Percentiles rank a stretch among this genome's conserved stretches.
These are phyloP conservation scores for Clunio marinus DNA, from an alignment of 2,888 invertebrate species.

Conservation along the genomic window DNA sequence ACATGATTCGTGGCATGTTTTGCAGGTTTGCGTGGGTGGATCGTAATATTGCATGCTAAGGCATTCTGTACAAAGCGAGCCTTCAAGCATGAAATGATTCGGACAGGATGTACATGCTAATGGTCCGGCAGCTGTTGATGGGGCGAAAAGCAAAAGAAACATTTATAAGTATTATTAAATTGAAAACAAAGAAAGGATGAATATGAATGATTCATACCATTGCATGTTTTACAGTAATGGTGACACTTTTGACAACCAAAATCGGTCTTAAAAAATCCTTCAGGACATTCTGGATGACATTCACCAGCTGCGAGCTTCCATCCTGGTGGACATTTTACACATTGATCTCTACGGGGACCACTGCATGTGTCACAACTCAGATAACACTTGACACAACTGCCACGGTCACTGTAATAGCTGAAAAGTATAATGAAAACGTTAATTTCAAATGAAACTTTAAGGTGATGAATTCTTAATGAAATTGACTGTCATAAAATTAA, in stretches of 20 bases:
- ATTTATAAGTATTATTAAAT: slow-evolving; percentile 37
- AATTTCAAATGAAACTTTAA: not conserved
- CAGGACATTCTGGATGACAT: slow-evolving; percentile 80
- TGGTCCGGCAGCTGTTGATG: slow-evolving; percentile 62
- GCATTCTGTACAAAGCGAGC: slow-evolving; percentile 72
- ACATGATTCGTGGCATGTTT: slow-evolving; percentile 62
- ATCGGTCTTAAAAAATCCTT: slow-evolving; percentile 77
- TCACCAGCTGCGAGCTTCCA: slow-evolving; percentile 81
- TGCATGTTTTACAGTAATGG: slow-evolving; percentile 81
- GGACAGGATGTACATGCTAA: slow-evolving; percentile 70
- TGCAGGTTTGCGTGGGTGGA: slow-evolving; percentile 62
- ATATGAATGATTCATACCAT: slow-evolving; percentile 54
- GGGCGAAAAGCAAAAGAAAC: slow-evolving; percentile 28
- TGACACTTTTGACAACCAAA: slow-evolving; percentile 85
- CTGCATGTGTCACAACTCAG: slow-evolving; percentile 80
- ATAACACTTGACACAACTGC: slow-evolving; percentile 77
- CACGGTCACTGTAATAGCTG: slow-evolving; percentile 82
- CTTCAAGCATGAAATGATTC: slow-evolving; percentile 66
- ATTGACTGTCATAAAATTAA: slow-evolving; percentile 22
- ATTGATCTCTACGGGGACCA: slow-evolving; percentile 78
- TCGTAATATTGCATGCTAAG: slow-evolving; percentile 71
- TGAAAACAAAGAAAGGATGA: not conserved
- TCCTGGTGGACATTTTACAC: slow-evolving; percentile 73
- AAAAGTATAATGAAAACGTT: slow-evolving; percentile 40
- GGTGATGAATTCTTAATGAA: slow-evolving; percentile 1